A percentile compares a stretch with the other conserved stretches of the same genome.
Evolutionary conservation across 2,888 invertebrate species (phyloP).

Genomic region (Petrolisthes cinctipes): DNA sequence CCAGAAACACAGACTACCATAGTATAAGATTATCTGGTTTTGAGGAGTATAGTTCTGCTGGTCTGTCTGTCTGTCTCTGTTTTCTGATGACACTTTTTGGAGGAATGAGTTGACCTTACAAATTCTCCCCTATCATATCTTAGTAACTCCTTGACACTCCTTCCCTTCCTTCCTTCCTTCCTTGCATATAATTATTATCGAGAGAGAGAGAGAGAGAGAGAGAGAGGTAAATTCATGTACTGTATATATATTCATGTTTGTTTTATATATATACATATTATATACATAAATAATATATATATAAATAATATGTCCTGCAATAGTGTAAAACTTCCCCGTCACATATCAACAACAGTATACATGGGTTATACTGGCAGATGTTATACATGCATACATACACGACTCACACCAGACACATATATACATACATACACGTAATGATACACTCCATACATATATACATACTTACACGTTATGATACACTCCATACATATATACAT

Average conservation of each 20-base stretch:
- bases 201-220: too few species aligned
- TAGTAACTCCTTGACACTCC: too few species aligned
- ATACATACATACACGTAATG: constrained; percentile 28
- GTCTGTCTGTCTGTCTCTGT: too few species aligned
- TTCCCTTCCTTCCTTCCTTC: neutral
- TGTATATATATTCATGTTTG: neutral
- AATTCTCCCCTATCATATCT: too few species aligned
- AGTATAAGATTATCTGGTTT: too few species aligned
- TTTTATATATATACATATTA: neutral
- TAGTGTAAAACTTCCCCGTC: too few species aligned
- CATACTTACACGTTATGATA: neutral
- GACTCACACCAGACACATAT: neutral
- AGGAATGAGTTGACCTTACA: too few species aligned
- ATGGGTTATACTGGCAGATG: too few species aligned
- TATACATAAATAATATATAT: neutral
- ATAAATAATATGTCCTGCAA: neutral
- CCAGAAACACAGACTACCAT: too few species aligned
- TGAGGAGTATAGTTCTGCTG: too few species aligned
- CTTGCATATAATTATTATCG: neutral
- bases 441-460: neutral
- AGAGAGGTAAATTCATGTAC: neutral
- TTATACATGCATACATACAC: neutral
- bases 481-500: neutral
- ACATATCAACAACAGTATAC: too few species aligned
- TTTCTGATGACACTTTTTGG: too few species aligned